Base-by-base conservation (phyloP, 2,888 invertebrate genomes). In the Diplazon laetatorius region DNA sequence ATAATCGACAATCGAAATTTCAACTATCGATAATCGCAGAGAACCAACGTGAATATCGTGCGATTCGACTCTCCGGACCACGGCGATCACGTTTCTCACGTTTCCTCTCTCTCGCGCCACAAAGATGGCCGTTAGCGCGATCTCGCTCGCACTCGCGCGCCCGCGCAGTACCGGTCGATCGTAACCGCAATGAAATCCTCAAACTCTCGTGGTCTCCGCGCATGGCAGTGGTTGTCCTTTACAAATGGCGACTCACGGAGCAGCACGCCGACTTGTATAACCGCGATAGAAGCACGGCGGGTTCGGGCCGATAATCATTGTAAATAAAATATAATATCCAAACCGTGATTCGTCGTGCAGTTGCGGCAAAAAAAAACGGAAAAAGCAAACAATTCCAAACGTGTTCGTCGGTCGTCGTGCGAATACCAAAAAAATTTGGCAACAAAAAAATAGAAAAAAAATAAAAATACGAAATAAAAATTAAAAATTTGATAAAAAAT, bases 241-340 rank as follows among this genome's bases (percentile, higher is more conserved):
- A 86, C 84, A 87, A 88, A 89, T 89, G 89, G 89, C 88, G 88
- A 83, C 85, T 76, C 79, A 85, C 86, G 86, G 80, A 82, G 78
- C 82, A 82, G 82, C 89, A 89, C 87, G 89, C 87, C 83, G 88
- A 84, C 82, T 81, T 83, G 80, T 86, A 82, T 87, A 86, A 87
- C 85, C 86, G 78, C 80, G 79, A 70, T 73, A 16, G 52, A 37
- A 42, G 68, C 48, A 66, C 76, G 76, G 69, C 71, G 71, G 66
- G 48, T 68, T 68, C n/a, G n/a, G 42, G 16, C 25, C 12, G 52
- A 59, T n/a, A 46, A 60, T 16, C 63, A 46, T 60, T 84, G 82
- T 83, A 84, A 85, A 82, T 80, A 83, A 82, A 71, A 76, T 74
- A 48, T 22, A 50, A 42, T 12, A 46, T 16, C 16, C 16, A 46